phyloP scores from a whole-genome alignment of 2,888 invertebrate genomes.

The Iselma pallidipennis region DNA sequence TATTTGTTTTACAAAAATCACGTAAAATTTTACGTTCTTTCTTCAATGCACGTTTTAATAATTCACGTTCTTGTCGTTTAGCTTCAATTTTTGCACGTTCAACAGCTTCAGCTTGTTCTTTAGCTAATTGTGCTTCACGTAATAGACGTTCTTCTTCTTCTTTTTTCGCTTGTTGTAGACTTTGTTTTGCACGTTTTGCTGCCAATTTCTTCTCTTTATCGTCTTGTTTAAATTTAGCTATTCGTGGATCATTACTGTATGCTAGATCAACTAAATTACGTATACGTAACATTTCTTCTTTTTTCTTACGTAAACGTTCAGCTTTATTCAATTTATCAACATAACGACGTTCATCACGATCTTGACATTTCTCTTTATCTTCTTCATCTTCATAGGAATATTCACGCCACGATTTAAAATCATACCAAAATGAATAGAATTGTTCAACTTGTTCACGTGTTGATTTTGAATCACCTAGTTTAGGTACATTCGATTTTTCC shows the following conservation, averaged over 20 bases:
- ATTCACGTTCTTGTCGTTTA: constrained; percentile 83
- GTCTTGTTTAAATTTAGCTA: constrained; percentile 89
- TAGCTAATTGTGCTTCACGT: constrained; percentile 73
- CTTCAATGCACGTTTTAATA: constrained; percentile 80
- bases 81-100: constrained; percentile 82
- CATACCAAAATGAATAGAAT: constrained; percentile 98
- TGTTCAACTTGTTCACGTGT: constrained; percentile 83
- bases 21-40: constrained; percentile 83
- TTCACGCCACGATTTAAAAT: constrained; percentile 99
- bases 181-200: constrained; percentile 84
- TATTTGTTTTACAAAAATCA: constrained; percentile 77
- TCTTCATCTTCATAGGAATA: constrained; percentile 99
- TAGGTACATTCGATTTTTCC: constrained; percentile 81
- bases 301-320: constrained; percentile 89
- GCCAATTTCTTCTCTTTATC: constrained; percentile 90
- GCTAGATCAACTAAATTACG: constrained; percentile 91
- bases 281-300: constrained; percentile 95
- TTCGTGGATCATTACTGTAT: constrained; percentile 92
- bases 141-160: constrained; percentile 81
- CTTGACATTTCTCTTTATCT: constrained; percentile 97
- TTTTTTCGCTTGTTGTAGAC: constrained; percentile 78
- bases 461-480: constrained; percentile 74
- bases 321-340: constrained; percentile 98
- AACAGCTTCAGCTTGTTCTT: constrained; percentile 78
- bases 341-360: constrained; percentile 94